Conservation (phyloP, 2,797 vertebrate species). For the Limosa lapponica region DNA sequence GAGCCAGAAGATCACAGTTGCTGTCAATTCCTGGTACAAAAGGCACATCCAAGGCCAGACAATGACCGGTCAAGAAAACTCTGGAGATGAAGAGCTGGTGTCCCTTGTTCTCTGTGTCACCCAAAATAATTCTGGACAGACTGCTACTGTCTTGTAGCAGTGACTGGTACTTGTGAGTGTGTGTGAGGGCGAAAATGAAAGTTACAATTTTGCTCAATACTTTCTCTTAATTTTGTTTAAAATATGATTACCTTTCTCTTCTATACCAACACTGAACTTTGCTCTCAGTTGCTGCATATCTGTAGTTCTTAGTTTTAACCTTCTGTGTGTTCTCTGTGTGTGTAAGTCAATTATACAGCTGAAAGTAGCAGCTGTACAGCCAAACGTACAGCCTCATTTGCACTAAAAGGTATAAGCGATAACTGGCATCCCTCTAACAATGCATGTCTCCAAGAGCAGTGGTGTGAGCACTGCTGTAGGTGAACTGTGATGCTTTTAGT, state of each 20-base stretch:
- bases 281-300: neutral
- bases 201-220: neutral
- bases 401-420: neutral
- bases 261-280: neutral
- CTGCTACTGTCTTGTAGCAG: neutral
- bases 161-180: neutral
- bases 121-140: neutral
- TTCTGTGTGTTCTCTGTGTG: rapidly evolving
- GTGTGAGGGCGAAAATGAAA: neutral
- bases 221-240: neutral
- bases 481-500: neutral
- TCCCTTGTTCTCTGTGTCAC: neutral
- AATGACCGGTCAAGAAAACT: neutral
- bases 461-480: neutral
- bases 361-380: neutral
- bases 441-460: neutral
- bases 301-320: neutral
- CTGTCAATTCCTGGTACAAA: neutral
- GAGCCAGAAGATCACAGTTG: neutral
- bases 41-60: neutral
- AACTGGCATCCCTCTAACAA: neutral
- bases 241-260: neutral
- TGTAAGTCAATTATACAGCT: neutral
- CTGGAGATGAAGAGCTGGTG: neutral
- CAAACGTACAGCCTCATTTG: neutral